These are phyloP conservation scores for Drosophila obscura DNA, from an alignment of 1,140 invertebrate genomes.

Conservation along the genomic window DNA sequence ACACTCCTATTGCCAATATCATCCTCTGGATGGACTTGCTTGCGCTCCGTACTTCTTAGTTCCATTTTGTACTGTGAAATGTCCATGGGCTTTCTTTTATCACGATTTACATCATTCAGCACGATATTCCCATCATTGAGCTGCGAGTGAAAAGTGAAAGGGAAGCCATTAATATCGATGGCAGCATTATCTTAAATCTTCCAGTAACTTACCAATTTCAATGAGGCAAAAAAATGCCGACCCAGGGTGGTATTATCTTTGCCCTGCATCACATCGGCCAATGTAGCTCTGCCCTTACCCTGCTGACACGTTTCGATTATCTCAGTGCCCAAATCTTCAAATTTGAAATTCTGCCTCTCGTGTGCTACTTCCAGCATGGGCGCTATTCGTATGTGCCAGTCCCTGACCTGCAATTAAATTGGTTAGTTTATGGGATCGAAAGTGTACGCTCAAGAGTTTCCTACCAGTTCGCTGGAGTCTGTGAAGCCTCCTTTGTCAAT, in stretches of 20 bases:
- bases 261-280: slow-evolving; percentile 57
- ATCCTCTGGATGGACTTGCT: slow-evolving; percentile 61
- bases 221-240: slow-evolving; percentile 69
- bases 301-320: slow-evolving; percentile 59
- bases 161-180: neutral
- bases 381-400: slow-evolving; percentile 70
- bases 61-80: slow-evolving; percentile 48
- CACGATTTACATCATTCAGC: slow-evolving; percentile 6
- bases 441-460: neutral
- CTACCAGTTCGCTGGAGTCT: slow-evolving; percentile 17
- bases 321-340: slow-evolving; percentile 67
- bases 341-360: slow-evolving; percentile 75
- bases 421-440: neutral
- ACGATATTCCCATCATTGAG: slow-evolving; percentile 46
- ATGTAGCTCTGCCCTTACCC: slow-evolving; percentile 34
- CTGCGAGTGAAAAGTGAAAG: slow-evolving; percentile 7
- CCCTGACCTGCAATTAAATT: slow-evolving; percentile 50
- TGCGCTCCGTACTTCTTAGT: slow-evolving; percentile 34
- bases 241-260: slow-evolving; percentile 65
- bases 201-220: slow-evolving; percentile 58
- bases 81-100: slow-evolving; percentile 46
- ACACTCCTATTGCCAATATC: slow-evolving; percentile 56
- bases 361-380: slow-evolving; percentile 68
- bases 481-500: neutral
- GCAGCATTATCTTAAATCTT: neutral